A percentile compares a stretch with the other conserved stretches of the same genome.
These are phyloP conservation scores for Conistra vaccinii DNA, from an alignment of 2,888 invertebrate species.

Conservation along the genomic window DNA sequence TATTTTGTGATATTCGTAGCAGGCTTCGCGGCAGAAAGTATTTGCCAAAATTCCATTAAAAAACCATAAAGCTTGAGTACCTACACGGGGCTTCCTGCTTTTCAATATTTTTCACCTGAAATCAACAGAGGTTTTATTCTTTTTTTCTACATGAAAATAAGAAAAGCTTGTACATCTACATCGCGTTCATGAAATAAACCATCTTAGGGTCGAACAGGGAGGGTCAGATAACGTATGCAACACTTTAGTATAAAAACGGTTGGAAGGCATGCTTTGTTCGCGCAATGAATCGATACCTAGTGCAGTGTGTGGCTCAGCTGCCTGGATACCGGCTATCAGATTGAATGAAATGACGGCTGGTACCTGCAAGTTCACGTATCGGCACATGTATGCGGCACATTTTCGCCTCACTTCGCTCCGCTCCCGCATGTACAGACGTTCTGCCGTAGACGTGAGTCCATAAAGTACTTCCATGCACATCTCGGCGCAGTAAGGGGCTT, in stretches of 20 bases:
- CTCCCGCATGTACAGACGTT: background rate
- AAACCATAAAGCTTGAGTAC: no score
- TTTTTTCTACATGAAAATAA: background rate
- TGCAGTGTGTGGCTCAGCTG: constrained; percentile 5
- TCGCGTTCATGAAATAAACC: background rate
- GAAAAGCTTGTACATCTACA: background rate
- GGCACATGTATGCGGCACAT: no score
- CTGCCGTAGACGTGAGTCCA: background rate
- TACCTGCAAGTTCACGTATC: background rate
- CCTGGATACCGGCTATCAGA: constrained; percentile 5
- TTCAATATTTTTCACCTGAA: background rate
- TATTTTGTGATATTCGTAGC: background rate
- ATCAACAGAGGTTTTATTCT: background rate
- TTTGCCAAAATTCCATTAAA: background rate
- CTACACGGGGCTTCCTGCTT: no score
- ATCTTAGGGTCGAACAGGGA: background rate
- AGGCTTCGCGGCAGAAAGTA: background rate
- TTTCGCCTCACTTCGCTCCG: background rate
- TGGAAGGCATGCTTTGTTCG: constrained; percentile 4
- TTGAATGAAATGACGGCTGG: background rate
- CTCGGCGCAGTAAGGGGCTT: constrained; percentile 1
- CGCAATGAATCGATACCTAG: constrained; percentile 19
- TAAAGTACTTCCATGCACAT: background rate
- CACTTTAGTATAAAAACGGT: background rate
- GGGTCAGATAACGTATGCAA: background rate